Percentiles rank a stretch among this genome's conserved stretches.
Evolutionary conservation across 64 coral and sea anemone genomes (phyloP).

Genomic region (Pachyseris speciosa): DNA sequence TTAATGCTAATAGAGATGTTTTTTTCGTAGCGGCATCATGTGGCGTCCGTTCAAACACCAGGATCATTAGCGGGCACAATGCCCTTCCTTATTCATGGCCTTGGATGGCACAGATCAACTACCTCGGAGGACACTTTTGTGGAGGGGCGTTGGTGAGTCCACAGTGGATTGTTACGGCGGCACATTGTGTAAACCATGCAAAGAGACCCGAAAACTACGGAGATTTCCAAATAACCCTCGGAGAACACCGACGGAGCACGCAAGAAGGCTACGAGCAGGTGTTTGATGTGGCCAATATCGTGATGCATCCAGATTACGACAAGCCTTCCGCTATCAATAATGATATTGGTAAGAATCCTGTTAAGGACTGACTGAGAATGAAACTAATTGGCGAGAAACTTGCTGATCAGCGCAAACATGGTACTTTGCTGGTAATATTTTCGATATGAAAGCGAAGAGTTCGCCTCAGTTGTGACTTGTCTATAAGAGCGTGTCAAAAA

Average conservation of each 20-base stretch:
- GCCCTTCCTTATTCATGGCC: conserved; percentile 82
- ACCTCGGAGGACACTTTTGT: conserved; percentile 70
- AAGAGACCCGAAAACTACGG: conserved; percentile 36
- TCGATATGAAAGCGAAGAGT: no score
- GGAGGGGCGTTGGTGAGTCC: conserved; percentile 77
- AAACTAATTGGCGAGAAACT: no score
- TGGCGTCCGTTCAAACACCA: conserved; percentile 42
- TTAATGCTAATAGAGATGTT: no score
- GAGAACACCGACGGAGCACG: conserved; percentile 69
- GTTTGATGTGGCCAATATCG: conserved; percentile 54
- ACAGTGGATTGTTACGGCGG: conserved; percentile 80
- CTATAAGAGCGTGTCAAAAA: no score
- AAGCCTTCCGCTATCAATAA: conserved; percentile 59
- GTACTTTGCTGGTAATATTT: no score
- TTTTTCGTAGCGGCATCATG: not conserved
- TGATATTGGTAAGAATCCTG: conserved; percentile 83
- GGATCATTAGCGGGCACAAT: conserved; percentile 78
- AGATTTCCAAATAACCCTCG: conserved; percentile 62
- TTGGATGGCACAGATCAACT: conserved; percentile 88
- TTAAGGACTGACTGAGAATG: no score
- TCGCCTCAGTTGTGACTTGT: no score
- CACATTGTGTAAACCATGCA: conserved; percentile 75
- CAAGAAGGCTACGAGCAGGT: conserved; percentile 66
- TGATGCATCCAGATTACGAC: conserved; percentile 50
- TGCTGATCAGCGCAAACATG: no score